These are phyloP conservation scores for Willowsia nigromaculata DNA, from an alignment of 2,888 invertebrate species.

Conservation along the genomic window DNA sequence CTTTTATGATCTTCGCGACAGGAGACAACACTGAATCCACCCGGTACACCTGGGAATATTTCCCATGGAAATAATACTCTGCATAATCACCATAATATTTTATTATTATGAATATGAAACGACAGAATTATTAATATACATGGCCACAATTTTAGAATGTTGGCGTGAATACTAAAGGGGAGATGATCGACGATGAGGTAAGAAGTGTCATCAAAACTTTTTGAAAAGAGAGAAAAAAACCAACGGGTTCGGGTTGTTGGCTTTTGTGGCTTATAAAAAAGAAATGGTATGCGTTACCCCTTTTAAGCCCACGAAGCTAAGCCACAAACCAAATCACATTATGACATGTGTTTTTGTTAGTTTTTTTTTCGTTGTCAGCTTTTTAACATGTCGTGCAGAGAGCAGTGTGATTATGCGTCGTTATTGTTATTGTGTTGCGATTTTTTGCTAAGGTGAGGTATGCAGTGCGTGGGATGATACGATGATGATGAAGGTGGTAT, in stretches of 20 bases:
- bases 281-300: neutral
- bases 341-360: conserved; percentile 32
- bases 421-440: conserved; percentile 18
- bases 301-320: neutral
- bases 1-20: neutral
- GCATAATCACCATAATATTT: neutral
- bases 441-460: neutral
- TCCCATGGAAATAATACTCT: neutral
- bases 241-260: conserved; percentile 25
- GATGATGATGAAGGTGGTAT: conserved; percentile 14
- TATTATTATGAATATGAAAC: neutral
- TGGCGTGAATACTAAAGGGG: neutral
- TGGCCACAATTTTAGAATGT: neutral
- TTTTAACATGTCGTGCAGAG: conserved; percentile 26
- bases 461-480: conserved; percentile 29
- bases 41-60: neutral
- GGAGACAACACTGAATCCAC: neutral
- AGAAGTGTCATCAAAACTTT: conserved; percentile 13
- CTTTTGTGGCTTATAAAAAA: conserved; percentile 25
- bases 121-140: neutral
- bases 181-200: conserved; percentile 12
- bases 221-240: neutral
- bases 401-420: neutral
- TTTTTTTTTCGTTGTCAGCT: conserved; percentile 6
- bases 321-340: conserved; percentile 40